Conservation (phyloP, 1,140 invertebrate species). For the Idris sp. region DNA sequence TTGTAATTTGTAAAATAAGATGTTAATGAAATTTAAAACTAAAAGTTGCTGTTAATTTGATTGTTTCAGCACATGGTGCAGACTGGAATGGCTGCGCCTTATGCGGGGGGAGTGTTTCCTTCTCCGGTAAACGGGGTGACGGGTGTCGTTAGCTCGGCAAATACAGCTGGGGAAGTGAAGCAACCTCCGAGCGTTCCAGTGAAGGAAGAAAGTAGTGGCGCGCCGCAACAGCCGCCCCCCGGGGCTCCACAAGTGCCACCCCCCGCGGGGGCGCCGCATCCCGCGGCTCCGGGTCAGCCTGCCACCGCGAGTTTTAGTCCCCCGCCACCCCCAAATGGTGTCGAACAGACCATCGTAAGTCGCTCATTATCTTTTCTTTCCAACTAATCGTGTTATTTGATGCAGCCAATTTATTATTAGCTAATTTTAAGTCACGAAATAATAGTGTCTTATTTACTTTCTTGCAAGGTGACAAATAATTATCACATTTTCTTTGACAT, state of each 20-base stretch:
- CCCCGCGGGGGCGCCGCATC: slow-evolving; percentile 68
- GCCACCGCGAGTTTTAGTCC: slow-evolving; percentile 74
- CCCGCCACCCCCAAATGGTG: slow-evolving; percentile 74
- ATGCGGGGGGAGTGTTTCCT: slow-evolving; percentile 87
- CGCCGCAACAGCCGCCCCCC: slow-evolving; percentile 69
- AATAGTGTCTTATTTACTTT: too few relatives aligned
- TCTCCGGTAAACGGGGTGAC: slow-evolving; percentile 85
- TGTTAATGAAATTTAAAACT: too few relatives aligned
- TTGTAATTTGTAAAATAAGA: too few relatives aligned
- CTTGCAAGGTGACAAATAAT: too few relatives aligned
- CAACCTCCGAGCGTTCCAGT: slow-evolving; percentile 67
- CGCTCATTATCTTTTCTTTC: slow-evolving; percentile 16
- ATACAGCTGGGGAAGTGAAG: slow-evolving; percentile 76
- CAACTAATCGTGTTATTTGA: too few relatives aligned
- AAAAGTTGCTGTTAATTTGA: too few relatives aligned
- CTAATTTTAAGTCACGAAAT: too few relatives aligned
- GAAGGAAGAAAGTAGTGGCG: slow-evolving; percentile 71
- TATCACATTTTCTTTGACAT: too few relatives aligned
- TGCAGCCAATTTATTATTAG: too few relatives aligned
- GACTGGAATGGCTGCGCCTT: slow-evolving; percentile 92
- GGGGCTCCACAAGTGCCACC: slow-evolving; percentile 71
- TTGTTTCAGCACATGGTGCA: slow-evolving; percentile 95
- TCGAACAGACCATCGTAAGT: slow-evolving; percentile 77
- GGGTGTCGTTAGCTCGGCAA: slow-evolving; percentile 79
- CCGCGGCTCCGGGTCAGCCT: slow-evolving; percentile 69